Evolutionary conservation across 2,797 vertebrate species (phyloP), one percentile per base, ranked within the genome.

Genomic region (Parauchenoglanis punctatus): DNA sequence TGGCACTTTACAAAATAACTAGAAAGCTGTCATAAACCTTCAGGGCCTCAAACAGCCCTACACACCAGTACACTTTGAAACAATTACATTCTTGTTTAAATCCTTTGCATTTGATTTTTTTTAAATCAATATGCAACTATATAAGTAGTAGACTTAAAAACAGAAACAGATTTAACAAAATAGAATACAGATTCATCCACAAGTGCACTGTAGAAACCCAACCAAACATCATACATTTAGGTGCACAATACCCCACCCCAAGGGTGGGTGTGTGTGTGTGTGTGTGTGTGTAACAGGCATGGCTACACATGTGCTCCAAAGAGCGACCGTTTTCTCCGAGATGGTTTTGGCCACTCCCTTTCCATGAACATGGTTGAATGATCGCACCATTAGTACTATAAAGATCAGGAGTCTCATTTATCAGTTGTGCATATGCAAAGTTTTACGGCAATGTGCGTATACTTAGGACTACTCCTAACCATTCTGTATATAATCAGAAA

Each of bases 71-170:
- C 92, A 96, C 95, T 96, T 95, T 94, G 94, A 92, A 94, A 91
- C 93, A 95, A 94, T 91, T 96, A 96, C 95, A 96, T 96, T 96
- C 95, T 96, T 93, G 92, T n/a, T 63, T 25, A 81, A 81, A 81
- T 94, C 92, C 92, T 92, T 94, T 91, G 90, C 85, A 89, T 73
- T 88, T 90, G 65, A 86, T 91, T 88, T 87, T 86, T 84, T 86
- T 84, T 84, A 12, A 25, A 81, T 87, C 63, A 86, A 83, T 85
- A 88, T 83, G 82, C 61, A 76, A 70, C 46, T 85, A 80, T 77
- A 40, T 77, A 84, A 78, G 76, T 83, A 76, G 81, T 86, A 54
- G 73, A 77, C 77, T 40, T 40, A 40, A 40, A 40, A 40, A 40
- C 40, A 40, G 86, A 83, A 87, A 72, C 72, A 67, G 81, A 87